Conservation (phyloP, 2,113 vertebrate species). For the Bettongia penicillata region DNA sequence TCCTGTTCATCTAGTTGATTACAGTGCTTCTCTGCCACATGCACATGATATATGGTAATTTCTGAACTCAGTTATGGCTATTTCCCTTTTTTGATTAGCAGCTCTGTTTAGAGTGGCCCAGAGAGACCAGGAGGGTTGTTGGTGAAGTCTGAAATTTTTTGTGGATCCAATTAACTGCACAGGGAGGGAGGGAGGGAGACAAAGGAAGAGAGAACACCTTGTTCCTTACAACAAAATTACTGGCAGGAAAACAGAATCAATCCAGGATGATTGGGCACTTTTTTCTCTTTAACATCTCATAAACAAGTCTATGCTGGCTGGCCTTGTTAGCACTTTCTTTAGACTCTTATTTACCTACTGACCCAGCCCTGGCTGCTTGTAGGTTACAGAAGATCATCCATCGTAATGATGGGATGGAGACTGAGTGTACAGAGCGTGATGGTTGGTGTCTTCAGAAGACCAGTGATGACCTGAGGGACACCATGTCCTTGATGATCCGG, state of each 20-base stretch:
- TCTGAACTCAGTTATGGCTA: background rate
- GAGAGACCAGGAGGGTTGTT: background rate
- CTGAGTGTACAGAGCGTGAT: slow-evolving; percentile 90
- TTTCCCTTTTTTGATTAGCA: background rate
- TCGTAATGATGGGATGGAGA: slow-evolving; percentile 86
- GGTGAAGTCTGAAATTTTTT: background rate
- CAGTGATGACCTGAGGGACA: slow-evolving; percentile 90
- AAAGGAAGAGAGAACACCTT: background rate
- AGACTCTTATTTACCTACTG: background rate
- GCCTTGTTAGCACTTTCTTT: background rate
- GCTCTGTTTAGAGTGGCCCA: background rate
- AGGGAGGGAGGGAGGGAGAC: background rate
- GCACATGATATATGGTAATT: background rate
- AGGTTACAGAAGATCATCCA: slow-evolving; percentile 91
- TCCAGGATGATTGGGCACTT: background rate
- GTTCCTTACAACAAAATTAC: background rate
- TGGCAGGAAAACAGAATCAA: background rate
- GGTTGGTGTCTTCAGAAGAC: slow-evolving; percentile 96
- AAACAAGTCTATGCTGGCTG: background rate
- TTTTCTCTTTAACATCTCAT: background rate
- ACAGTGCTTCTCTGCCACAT: background rate
- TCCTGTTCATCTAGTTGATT: background rate
- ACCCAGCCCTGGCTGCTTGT: background rate
- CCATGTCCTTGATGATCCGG: slow-evolving; percentile 94
- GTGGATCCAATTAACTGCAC: background rate